A percentile compares a stretch with the other conserved stretches of the same genome.
Conservation (phyloP, 2,888 invertebrate species). For the Erebia aethiops region DNA sequence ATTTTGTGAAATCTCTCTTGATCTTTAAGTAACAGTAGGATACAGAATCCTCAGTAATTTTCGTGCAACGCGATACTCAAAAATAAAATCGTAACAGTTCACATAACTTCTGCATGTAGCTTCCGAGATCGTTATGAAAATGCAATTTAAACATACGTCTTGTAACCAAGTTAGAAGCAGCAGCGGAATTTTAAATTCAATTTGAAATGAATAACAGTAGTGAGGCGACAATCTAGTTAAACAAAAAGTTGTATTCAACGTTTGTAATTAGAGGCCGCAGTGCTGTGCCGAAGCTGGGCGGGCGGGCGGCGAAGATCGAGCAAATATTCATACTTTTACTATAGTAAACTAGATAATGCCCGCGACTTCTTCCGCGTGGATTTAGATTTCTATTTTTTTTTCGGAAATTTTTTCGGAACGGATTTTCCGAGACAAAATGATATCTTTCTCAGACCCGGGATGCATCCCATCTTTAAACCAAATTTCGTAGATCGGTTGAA, state of each 20-base stretch:
- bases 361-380: too few species aligned
- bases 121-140: conserved; percentile 7
- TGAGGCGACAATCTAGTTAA: conserved; percentile 66
- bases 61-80: neutral
- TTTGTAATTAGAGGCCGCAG: conserved; percentile 72
- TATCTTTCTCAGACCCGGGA: too few species aligned
- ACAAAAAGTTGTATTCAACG: conserved; percentile 71
- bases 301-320: conserved; percentile 21
- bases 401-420: too few species aligned
- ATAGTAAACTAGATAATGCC: too few species aligned
- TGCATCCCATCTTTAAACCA: too few species aligned
- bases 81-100: neutral
- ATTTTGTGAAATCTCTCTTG: neutral
- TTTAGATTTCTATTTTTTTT: too few species aligned
- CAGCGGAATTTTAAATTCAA: conserved; percentile 63
- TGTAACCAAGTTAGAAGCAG: conserved; percentile 37
- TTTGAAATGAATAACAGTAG: conserved; percentile 69
- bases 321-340: conserved; percentile 10
- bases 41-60: neutral
- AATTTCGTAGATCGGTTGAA: too few species aligned
- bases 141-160: conserved; percentile 22
- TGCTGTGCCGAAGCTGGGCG: conserved; percentile 40
- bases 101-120: neutral
- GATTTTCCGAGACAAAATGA: too few species aligned
- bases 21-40: neutral